These are phyloP conservation scores for Oncorhynchus masou DNA, from an alignment of 2,113 vertebrate genomes.

Conservation along the genomic window DNA sequence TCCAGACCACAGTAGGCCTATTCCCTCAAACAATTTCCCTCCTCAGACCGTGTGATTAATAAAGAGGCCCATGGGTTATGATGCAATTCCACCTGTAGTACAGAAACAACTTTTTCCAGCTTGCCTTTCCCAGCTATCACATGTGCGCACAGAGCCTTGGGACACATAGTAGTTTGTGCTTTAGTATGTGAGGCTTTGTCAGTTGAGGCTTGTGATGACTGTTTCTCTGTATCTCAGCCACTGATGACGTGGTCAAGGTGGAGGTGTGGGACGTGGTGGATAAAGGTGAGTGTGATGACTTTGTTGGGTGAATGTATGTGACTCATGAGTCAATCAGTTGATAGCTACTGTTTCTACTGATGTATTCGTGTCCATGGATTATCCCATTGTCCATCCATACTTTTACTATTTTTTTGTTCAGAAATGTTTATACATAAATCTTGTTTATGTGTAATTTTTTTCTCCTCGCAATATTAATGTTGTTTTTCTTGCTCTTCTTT, in stretches of 20 bases:
- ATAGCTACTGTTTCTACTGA: neutral
- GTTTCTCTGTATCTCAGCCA: slow-evolving; percentile 74
- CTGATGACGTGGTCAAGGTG: slow-evolving; percentile 96
- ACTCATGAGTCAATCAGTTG: neutral
- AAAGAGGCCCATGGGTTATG: neutral
- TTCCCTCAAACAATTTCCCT: neutral
- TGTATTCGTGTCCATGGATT: neutral
- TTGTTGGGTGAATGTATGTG: no score
- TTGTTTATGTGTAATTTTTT: neutral
- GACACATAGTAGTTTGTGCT: no score
- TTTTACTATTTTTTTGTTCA: neutral
- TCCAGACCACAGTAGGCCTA: neutral
- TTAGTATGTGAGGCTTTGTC: no score
- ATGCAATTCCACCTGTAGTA: neutral
- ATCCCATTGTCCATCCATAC: neutral
- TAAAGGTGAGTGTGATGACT: slow-evolving; percentile 82
- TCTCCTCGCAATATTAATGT: slow-evolving; percentile 49
- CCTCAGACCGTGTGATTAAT: neutral
- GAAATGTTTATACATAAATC: neutral
- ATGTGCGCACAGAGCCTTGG: no score
- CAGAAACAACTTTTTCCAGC: neutral
- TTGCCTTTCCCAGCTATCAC: no score
- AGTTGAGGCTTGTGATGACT: neutral
- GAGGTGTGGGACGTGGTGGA: slow-evolving; percentile 99
- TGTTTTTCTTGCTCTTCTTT: slow-evolving; percentile 59